Evolutionary conservation across 2,888 invertebrate genomes (phyloP).

Genomic region (Unio pictorum): DNA sequence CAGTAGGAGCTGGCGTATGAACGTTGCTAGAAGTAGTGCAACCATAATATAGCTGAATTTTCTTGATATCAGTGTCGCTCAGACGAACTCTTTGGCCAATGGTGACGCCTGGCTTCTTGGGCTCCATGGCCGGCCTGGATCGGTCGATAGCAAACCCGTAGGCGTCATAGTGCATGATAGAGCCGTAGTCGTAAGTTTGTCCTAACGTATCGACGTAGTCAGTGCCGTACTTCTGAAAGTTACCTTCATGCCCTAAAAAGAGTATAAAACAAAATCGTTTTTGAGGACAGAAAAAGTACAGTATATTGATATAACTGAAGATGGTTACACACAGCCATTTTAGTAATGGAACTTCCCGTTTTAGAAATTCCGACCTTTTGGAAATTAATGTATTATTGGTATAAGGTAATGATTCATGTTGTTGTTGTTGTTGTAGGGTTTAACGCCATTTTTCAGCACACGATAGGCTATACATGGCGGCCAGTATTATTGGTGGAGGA

Average conservation of each 20-base stretch:
- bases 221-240: conserved; percentile 46
- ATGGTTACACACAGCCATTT: no score
- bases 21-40: conserved; percentile 46
- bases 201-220: conserved; percentile 43
- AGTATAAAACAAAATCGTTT: neutral
- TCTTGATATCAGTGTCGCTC: conserved; percentile 68
- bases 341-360: no score
- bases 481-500: no score
- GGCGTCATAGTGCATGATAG: conserved; percentile 83
- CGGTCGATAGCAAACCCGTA: conserved; percentile 73
- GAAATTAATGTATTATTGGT: no score
- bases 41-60: conserved; percentile 70
- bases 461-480: no score
- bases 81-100: conserved; percentile 75
- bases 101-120: conserved; percentile 71
- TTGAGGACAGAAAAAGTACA: no score
- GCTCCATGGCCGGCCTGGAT: conserved; percentile 73
- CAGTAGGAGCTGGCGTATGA: conserved; percentile 8
- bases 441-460: no score
- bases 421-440: no score
- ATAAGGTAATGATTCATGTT: no score
- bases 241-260: conserved; percentile 42
- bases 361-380: no score
- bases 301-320: no score
- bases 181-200: conserved; percentile 82